Base-by-base conservation (phyloP, 2,113 vertebrate species). In the Parus major region DNA sequence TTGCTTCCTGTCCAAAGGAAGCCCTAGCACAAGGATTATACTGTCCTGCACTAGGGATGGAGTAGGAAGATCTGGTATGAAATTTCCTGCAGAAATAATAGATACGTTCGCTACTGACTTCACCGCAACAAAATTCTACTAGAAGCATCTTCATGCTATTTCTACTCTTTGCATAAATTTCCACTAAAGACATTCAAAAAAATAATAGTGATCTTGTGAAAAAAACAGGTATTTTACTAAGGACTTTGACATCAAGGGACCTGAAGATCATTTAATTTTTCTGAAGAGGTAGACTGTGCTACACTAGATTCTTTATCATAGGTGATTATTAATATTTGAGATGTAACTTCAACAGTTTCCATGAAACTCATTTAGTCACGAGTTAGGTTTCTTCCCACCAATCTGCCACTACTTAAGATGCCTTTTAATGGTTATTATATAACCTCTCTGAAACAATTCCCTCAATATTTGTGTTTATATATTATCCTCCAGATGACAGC, bases 401-500 rank as follows among this genome's bases (percentile, higher is more conserved):
- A 42, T 93, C 27, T 22, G 29, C 20, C 35, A 29, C 17, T 79
- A 27, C 13, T 84, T 87, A 55, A 86, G 29, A 44, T 73, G 33
- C 53, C 63, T 83, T 94, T 91, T 83, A 95, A 91, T 1, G 1
- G 31, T 44, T 82, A 66, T 63, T 55, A 42, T 73, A 12, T 61
- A 71, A 69, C 47, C 55, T 82, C 85, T 92, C 82, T n/a, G 41
- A 36, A 86, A 42, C 19, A 78, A 89, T 61, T 39, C 22, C n/a
- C 79, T 91, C 90, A 82, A 72, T 88, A 39, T 29, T 9, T 96
- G 75, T 61, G 83, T 78, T 87, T 86, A 63, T 76, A 78, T 82
- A 77, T 65, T 81, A 60, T 69, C 87, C 92, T 97, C 91, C 55
- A 94, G 57, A 93, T 95, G 79, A 96, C 70, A 93, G 55, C 82